Base-by-base conservation (phyloP, 2,888 invertebrate species). In the Tribolium freemani region DNA sequence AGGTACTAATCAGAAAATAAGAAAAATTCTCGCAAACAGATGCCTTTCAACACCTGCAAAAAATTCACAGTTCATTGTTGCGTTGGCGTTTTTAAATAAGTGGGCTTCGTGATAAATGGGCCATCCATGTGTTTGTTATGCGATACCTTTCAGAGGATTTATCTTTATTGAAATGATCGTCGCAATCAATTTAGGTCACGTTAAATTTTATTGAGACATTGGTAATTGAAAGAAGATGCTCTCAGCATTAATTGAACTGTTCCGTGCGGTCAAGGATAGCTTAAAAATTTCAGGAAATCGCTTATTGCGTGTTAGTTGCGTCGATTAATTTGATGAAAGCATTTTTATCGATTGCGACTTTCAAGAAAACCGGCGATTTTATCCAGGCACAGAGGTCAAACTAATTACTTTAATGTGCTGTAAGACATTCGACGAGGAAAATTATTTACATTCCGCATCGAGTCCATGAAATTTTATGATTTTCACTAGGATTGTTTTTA, bases 291-390 rank as follows among this genome's bases (percentile, higher is more conserved):
- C 50, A 51, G 63, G 20, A 63, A 50, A 46, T 5, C n/a, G 26
- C 44, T 45, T 58, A 58, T 58, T 58, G 60, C 46, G 54, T 21
- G 48, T 45, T 26, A 45, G 38, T 21, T 21, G 45, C 58, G 58
- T 45, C 63, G 63, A 63, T 54, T 64, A 64, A 64, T 64, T 51
- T 53, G 53, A 53, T 54, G 54, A 64, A 64, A 64, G 64, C 44
- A 16, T 54, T 64, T 54, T 53, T 54, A 64, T 64, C 64, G 64
- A 64, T 54, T 54, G 45, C 38, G 21, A 44, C 13, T 64, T 54
- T 54, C 64, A 64, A 54, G 64, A 64, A 63, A 64, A 53, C 20
- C 63, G 31, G 26, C 60, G 48, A 51, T 63, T 48, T 11, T 51
- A n/a, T 21, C 46, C 16, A 46, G 51, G 26, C 51, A 48, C 21